Evolutionary conservation across 1,140 invertebrate genomes (phyloP).

Genomic region (Aphelinus atriplicis): DNA sequence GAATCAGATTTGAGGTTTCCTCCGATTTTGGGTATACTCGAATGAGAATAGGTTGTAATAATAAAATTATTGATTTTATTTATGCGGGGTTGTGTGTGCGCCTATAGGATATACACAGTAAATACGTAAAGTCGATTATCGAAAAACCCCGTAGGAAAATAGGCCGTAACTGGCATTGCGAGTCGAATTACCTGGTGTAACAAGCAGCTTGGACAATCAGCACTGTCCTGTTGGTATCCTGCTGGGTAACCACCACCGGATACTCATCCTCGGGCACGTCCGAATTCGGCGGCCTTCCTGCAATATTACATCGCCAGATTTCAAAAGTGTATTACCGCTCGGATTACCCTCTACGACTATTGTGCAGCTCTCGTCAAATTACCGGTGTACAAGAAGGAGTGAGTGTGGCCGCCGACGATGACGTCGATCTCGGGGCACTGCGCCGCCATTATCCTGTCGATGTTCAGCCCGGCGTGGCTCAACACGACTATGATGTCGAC

Average conservation of each 20-base stretch:
- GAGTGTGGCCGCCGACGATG: slow-evolving; percentile 89
- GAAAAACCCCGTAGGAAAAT: too few species aligned
- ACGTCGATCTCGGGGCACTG: slow-evolving; percentile 75
- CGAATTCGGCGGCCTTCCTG: slow-evolving; percentile 65
- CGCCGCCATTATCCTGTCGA: slow-evolving; percentile 76
- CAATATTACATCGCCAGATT: not conserved
- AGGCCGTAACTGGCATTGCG: too few species aligned
- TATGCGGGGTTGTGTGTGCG: too few species aligned
- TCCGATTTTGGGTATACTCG: too few species aligned
- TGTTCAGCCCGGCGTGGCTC: slow-evolving; percentile 80
- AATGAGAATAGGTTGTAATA: too few species aligned
- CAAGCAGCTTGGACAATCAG: slow-evolving; percentile 77
- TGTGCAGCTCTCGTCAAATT: slow-evolving; percentile 24
- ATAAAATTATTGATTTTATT: too few species aligned
- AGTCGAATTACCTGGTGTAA: slow-evolving; percentile 66
- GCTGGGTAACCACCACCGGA: slow-evolving; percentile 73
- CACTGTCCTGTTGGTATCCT: slow-evolving; percentile 68
- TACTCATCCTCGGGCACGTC: slow-evolving; percentile 71
- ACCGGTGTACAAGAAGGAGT: slow-evolving; percentile 78
- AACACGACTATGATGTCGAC: slow-evolving; percentile 82
- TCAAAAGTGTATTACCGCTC: not conserved
- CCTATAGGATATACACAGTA: too few species aligned
- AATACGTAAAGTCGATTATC: too few species aligned
- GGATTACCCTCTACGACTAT: too few species aligned
- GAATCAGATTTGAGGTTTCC: not conserved